Evolutionary conservation across 2,113 vertebrate genomes (phyloP), one percentile per base, ranked within the genome.

Genomic region (Campylorhamphus procurvoides): DNA sequence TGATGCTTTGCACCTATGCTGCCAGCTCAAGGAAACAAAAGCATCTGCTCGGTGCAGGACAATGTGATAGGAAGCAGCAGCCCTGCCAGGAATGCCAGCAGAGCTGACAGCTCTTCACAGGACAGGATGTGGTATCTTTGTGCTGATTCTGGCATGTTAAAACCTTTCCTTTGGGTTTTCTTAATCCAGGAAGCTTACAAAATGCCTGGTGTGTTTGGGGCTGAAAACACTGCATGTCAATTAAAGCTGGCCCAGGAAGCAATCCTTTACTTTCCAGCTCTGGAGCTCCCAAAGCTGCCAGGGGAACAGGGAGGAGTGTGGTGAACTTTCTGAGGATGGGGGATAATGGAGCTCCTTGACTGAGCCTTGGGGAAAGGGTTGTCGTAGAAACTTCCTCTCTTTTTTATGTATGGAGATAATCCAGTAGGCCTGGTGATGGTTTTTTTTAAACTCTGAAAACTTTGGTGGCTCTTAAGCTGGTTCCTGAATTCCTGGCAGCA

Each of bases 111-210:
- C 94, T 77, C 95, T 92, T 88, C 92, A n/a, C 14, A 66, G 85
- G 79, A 20, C 82, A 96, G 94, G 94, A 95, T 94, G 88, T 60
- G 92, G 25, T 85, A 94, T 88, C 90, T 97, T 95, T 94, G 95
- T 94, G 94, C 94, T 80, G 88, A 49, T 92, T 95, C 96, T 96
- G 94, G 94, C 94, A 83, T 68, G 92, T 66, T 81, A 60, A 84
- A 90, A 91, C 64, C 80, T 90, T 93, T 40, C 89, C 80, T 93
- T 93, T 80, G 75, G 78, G 90, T 88, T 91, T 71, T 73, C 85
- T 93, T 95, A 84, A 94, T 93, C 92, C 95, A 93, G 96, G 95
- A 95, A 95, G 75, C 33, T 94, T 88, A 77, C 58, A 90, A 56
- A 95, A 68, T 89, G 84, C 81, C 71, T 62, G 79, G 84, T 96